Percentiles rank a stretch among this genome's conserved stretches.
Conservation (phyloP, 2,113 vertebrate species). For the Cathartes aura region DNA sequence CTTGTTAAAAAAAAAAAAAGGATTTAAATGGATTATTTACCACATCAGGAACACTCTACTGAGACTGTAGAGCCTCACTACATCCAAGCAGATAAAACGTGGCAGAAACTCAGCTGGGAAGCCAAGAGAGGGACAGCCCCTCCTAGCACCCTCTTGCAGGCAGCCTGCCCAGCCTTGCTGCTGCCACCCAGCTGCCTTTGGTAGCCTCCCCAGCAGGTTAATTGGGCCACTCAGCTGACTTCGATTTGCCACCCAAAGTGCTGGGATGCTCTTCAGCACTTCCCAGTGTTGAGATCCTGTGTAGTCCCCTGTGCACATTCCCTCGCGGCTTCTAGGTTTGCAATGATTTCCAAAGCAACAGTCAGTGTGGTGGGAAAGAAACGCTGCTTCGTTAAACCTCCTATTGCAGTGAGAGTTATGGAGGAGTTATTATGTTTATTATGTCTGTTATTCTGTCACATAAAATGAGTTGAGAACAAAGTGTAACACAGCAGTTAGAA, state of each 20-base stretch:
- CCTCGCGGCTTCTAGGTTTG: neutral
- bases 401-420: fast-evolving
- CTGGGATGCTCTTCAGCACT: fast-evolving
- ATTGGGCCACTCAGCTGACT: neutral
- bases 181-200: neutral
- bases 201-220: neutral
- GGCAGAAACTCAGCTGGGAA: fast-evolving
- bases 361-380: neutral
- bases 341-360: neutral
- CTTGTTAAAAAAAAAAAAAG: fast-evolving
- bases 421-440: fast-evolving
- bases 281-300: fast-evolving
- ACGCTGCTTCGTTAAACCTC: fast-evolving
- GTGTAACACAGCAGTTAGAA: fast-evolving
- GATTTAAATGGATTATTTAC: neutral
- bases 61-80: fast-evolving
- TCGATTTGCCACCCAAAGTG: neutral
- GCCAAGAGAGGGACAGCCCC: fast-evolving
- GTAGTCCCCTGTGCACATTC: fast-evolving
- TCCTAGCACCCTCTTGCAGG: fast-evolving
- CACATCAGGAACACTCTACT: fast-evolving
- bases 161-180: fast-evolving
- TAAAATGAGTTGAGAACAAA: neutral
- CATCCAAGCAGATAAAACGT: fast-evolving
- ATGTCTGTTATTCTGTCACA: too few species aligned